Evolutionary conservation across 2,797 vertebrate genomes (phyloP), one percentile per base, ranked within the genome.

Genomic region (Tauraco hartlaubi): DNA sequence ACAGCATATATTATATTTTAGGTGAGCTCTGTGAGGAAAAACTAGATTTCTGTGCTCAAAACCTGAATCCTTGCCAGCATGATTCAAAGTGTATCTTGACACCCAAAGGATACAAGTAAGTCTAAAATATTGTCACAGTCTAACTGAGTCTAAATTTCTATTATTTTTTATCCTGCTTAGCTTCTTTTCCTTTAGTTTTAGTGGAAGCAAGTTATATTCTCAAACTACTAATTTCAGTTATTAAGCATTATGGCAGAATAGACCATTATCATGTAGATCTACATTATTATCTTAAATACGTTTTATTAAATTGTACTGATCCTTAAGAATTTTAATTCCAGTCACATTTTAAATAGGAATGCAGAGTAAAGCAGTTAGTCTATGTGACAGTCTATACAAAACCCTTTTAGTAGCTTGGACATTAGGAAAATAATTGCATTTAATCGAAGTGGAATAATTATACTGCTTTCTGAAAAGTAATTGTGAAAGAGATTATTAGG

Each of bases 11-110:
- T 96, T 98, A 20, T 98, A 85, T 98, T 98, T 69, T 98, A 99
- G 99, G 99, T 63, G 99, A 99, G 94, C 97, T 99, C 49, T 99
- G 99, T 96, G 99, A 99, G 92, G 99, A 99, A 97, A 99, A 99
- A 97, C 97, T 99, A 96, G 99, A 99, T 97, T 99, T 99, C 98
- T 99, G 99, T 90, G 98, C 99, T 95, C 98, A 99, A 52, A 99
- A 99, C 79, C 96, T 99, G 94, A 99, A 99, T 96, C 99, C 98
- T n/a, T 99, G 99, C 98, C 99, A 99, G 89, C 99, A 99, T 11
- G 99, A 99, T 94, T 99, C 99, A 67, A 99, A 99, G 97, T 99
- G 99, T 95, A 99, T 99, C 96, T 97, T 99, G 97, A 99, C 98
- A 15, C 97, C 98, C 39, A 98, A 99, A 92, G 99, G 99, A 97